Conservation (phyloP, 2,888 invertebrate species). For the Belgica antarctica region DNA sequence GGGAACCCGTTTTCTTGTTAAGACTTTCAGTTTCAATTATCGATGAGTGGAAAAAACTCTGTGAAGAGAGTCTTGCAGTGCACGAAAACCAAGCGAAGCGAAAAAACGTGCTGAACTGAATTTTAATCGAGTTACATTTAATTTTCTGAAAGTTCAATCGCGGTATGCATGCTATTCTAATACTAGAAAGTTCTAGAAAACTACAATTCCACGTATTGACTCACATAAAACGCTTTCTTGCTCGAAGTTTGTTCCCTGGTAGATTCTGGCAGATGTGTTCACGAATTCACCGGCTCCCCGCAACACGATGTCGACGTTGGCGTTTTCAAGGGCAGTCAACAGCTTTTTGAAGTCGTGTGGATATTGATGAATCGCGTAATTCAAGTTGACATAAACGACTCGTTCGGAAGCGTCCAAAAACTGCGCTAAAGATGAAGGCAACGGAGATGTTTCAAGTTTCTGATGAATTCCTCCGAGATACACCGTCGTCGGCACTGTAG, state of each 20-base stretch:
- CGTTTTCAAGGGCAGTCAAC: conserved; percentile 46
- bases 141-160: neutral
- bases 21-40: conserved; percentile 13
- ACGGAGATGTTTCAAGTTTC: conserved; percentile 44
- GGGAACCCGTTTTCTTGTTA: neutral
- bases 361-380: conserved; percentile 45
- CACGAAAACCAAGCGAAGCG: neutral
- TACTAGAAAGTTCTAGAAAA: neutral
- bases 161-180: neutral
- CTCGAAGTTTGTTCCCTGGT: conserved; percentile 46
- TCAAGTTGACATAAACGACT: conserved; percentile 48
- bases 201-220: conserved; percentile 34
- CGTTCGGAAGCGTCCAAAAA: conserved; percentile 46
- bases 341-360: conserved; percentile 46
- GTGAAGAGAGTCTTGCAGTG: neutral
- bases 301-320: conserved; percentile 47
- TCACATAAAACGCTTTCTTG: conserved; percentile 48
- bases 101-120: neutral
- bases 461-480: conserved; percentile 48
- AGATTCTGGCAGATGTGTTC: conserved; percentile 47
- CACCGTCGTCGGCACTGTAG: conserved; percentile 47
- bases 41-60: neutral
- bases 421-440: conserved; percentile 46
- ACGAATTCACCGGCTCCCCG: conserved; percentile 46
- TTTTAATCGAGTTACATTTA: neutral